Evolutionary conservation across 2,113 vertebrate species (phyloP), one percentile per base, ranked within the genome.

Genomic region (Piaya cayana): DNA sequence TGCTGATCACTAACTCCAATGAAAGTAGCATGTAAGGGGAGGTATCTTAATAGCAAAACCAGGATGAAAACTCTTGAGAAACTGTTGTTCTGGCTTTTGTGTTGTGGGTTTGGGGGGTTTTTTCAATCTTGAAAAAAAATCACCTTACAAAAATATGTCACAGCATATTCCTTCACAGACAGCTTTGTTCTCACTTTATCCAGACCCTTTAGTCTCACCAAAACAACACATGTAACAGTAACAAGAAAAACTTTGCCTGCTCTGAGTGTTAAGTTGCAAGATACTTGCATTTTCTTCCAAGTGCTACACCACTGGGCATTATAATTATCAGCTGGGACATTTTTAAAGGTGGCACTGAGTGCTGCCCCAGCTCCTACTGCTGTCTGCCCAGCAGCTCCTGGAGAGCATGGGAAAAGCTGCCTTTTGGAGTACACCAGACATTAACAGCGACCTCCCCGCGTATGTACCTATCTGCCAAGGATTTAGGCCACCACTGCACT

Each of bases 31-130:
- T 2, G 27, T 9, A 1, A 7, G 43, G 62, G 37, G 94, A 85
- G 21, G 59, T 32, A 78, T 45, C 92, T 90, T 81, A 88, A 95
- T 49, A 93, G 76, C 88, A 95, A 94, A 95, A 93, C 63, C 91
- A 96, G 82, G 82, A 77, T 64, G 81, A 90, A 27, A 83, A 50
- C 32, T 92, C 82, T 77, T 19, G 55, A 90, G 77, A 82, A 92
- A 79, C 6, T 2, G 5, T 23, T 63, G 53, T 74, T 93, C 91
- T 52, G 68, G 27, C 60, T 78, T 90, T 88, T 72, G 79, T 70
- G 60, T 67, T 77, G 72, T 52, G n/a, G 7, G 9, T 88, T 86
- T 72, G 60, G 21, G 30, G n/a, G n/a, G n/a, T 14, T 37, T 27
- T 77, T 42, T 82, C 42, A 4, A 67, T 22, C 60, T 64, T 70